These are phyloP conservation scores for Panurus biarmicus DNA, from an alignment of 2,113 vertebrate genomes.

Conservation along the genomic window DNA sequence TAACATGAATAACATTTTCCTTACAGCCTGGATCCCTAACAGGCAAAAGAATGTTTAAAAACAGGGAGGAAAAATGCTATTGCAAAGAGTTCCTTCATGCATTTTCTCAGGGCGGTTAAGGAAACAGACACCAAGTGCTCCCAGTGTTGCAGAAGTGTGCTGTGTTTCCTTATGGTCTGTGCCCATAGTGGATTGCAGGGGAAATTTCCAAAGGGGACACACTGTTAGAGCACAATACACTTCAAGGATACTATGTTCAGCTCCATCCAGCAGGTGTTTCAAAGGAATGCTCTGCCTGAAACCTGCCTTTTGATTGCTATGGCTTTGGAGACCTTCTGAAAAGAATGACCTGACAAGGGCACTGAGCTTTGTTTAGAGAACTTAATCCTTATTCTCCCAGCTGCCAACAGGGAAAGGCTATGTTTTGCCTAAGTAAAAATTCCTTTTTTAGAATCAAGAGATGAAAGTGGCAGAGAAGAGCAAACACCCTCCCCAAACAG, in stretches of 20 bases:
- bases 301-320: constrained; percentile 21
- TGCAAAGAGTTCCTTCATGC: background rate
- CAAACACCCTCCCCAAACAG: background rate
- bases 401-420: constrained; percentile 58
- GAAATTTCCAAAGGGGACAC: background rate
- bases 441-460: constrained; percentile 30
- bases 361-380: constrained; percentile 74
- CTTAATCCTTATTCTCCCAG: constrained; percentile 75
- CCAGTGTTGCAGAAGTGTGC: background rate
- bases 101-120: background rate
- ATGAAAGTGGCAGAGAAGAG: background rate
- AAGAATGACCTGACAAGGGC: constrained; percentile 65
- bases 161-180: background rate
- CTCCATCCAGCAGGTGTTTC: constrained; percentile 43
- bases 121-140: background rate
- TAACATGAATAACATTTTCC: background rate
- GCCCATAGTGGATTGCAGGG: background rate
- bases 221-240: background rate
- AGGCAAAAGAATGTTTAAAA: background rate
- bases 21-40: background rate
- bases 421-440: constrained; percentile 56
- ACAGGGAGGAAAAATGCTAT: background rate
- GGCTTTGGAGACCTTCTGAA: constrained; percentile 30
- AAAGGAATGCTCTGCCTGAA: constrained; percentile 15
- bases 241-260: background rate